Conservation (phyloP, 2,888 invertebrate species). For the Drosophila suboccidentalis region DNA sequence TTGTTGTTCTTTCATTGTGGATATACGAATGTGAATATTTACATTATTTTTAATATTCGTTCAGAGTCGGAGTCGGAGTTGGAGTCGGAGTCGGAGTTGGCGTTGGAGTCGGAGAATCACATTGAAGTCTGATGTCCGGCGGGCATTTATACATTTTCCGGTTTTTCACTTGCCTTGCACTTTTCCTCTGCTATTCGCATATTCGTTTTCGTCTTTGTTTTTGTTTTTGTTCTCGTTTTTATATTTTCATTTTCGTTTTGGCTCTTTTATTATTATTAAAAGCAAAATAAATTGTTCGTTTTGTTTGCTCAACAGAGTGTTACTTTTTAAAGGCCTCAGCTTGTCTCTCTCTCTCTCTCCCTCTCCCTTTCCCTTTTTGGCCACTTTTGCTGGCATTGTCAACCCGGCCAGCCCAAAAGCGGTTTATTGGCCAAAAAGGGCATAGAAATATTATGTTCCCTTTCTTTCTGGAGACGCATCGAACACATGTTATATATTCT, state of each 20-base stretch:
- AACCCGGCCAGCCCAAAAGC: slow-evolving; percentile 18
- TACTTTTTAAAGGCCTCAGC: slow-evolving; percentile 60
- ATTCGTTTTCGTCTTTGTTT: neutral
- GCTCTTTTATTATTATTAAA: slow-evolving; percentile 63
- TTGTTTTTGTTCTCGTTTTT: neutral
- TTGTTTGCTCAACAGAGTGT: slow-evolving; percentile 70
- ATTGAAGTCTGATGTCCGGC: slow-evolving; percentile 35
- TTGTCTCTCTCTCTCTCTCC: neutral
- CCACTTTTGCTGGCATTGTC: neutral
- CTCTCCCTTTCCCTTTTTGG: neutral
- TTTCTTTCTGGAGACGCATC: slow-evolving; percentile 29
- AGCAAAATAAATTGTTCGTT: slow-evolving; percentile 68
- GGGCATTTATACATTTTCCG: slow-evolving; percentile 53
- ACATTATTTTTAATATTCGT: slow-evolving; percentile 54
- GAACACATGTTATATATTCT: slow-evolving; percentile 61
- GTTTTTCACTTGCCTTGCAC: slow-evolving; percentile 54
- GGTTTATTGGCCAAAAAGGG: slow-evolving; percentile 52
- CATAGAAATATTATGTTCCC: slow-evolving; percentile 60
- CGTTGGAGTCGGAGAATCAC: slow-evolving; percentile 11
- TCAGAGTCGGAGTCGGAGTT: slow-evolving; percentile 30
- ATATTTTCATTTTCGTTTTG: slow-evolving; percentile 11
- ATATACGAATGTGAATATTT: slow-evolving; percentile 47
- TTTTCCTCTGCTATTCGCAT: slow-evolving; percentile 33
- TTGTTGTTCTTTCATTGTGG: slow-evolving; percentile 49
- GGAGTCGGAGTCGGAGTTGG: neutral